Evolutionary conservation across 2,797 vertebrate species (phyloP).

Genomic region (Apogon hyalosoma): DNA sequence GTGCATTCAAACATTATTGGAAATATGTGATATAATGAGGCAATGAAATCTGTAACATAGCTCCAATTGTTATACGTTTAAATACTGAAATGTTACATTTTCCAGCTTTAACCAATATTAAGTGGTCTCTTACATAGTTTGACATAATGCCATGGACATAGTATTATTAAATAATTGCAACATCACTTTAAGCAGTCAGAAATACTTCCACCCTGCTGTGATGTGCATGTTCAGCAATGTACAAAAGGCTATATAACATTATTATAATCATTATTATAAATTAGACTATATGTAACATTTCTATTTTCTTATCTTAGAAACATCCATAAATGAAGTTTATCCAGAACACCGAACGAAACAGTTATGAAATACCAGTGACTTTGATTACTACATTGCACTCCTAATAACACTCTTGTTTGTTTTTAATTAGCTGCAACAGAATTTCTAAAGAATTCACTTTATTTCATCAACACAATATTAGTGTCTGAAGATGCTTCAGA

Average conservation of each 20-base stretch:
- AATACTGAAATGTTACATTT: too few species aligned
- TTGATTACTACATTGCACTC: neutral
- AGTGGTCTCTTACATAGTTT: too few species aligned
- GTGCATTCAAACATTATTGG: too few species aligned
- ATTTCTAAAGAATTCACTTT: slow-evolving; percentile 21
- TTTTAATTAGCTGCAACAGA: slow-evolving; percentile 18
- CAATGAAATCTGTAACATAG: too few species aligned
- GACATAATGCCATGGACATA: too few species aligned
- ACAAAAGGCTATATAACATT: too few species aligned
- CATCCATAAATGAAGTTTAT: slow-evolving; percentile 9
- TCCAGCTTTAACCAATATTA: too few species aligned
- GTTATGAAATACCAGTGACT: neutral
- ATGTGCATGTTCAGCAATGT: neutral
- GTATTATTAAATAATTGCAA: too few species aligned
- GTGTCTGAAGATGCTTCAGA: slow-evolving; percentile 34
- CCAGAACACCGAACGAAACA: slow-evolving; percentile 4
- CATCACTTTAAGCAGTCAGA: too few species aligned
- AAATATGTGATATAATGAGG: too few species aligned
- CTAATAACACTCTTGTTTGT: neutral
- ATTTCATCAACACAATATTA: slow-evolving; percentile 27
- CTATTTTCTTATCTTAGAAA: neutral
- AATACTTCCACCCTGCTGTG: neutral
- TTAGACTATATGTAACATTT: slow-evolving; percentile 1
- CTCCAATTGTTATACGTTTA: too few species aligned
- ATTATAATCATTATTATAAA: too few species aligned